phyloP scores from a whole-genome alignment of 2,888 invertebrate genomes.

The Ophion slaviceki region DNA sequence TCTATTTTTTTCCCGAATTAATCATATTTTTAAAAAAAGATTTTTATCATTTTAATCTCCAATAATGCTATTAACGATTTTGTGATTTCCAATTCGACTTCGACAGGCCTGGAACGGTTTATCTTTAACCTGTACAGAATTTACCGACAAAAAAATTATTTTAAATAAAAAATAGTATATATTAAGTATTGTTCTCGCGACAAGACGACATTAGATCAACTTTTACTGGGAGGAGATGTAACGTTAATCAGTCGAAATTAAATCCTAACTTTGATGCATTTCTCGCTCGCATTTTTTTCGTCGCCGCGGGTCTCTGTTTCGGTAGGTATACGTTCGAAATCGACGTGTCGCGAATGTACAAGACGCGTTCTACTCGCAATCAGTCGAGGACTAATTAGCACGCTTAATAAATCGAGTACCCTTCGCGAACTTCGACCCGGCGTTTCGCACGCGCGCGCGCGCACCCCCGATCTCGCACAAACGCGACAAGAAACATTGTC shows the following conservation, averaged over 20 bases:
- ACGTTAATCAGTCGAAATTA: conserved; percentile 32
- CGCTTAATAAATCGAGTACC: conserved; percentile 59
- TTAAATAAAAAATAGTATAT: no score
- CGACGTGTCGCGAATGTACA: conserved; percentile 8
- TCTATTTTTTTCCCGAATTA: no score
- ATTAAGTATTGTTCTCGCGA: conserved; percentile 50
- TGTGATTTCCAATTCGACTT: no score
- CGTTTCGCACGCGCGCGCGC: background rate
- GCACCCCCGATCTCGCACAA: background rate
- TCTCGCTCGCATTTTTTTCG: conserved; percentile 20
- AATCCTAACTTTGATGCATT: conserved; percentile 30
- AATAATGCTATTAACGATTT: no score
- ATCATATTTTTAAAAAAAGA: no score
- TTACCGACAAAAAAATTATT: no score
- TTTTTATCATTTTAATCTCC: no score
- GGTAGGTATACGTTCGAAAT: conserved; percentile 5
- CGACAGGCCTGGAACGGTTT: no score
- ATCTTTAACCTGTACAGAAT: no score
- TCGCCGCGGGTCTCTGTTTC: conserved; percentile 4
- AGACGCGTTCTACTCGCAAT: conserved; percentile 1
- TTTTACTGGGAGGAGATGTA: conserved; percentile 16
- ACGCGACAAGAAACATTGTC: conserved; percentile 29
- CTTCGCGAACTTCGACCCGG: conserved; percentile 40
- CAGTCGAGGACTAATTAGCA: conserved; percentile 65
- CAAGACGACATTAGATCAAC: conserved; percentile 70